These are phyloP conservation scores for Styela clava DNA, from an alignment of 23 tunicate genomes.

Conservation along the genomic window DNA sequence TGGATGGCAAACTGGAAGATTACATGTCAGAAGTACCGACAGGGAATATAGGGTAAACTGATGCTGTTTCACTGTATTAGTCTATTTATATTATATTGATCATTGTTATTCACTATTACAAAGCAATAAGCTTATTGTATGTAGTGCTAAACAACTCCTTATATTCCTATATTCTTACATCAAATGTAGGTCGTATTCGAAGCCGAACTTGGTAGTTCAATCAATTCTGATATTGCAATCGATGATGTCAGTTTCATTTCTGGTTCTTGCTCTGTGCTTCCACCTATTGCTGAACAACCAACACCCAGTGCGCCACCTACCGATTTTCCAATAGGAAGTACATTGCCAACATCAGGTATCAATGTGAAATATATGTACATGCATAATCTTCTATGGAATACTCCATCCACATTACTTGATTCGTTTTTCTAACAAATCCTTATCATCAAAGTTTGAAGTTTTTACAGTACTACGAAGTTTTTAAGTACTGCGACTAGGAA, in stretches of 20 bases:
- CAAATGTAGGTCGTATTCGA: constrained; percentile 62
- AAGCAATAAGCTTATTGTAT: too few relatives aligned
- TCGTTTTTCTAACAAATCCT: too few relatives aligned
- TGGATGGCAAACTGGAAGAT: constrained; percentile 50
- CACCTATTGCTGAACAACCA: constrained; percentile 52
- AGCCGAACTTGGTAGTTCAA: constrained; percentile 38
- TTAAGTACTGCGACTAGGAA: too few relatives aligned
- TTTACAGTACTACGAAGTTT: too few relatives aligned
- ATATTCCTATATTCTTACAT: too few relatives aligned
- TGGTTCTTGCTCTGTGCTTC: constrained; percentile 38
- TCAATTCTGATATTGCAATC: constrained; percentile 52
- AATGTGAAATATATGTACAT: too few relatives aligned
- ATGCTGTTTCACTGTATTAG: not conserved
- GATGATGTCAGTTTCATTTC: constrained; percentile 57
- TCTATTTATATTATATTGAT: not conserved
- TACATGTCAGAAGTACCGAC: constrained; percentile 21
- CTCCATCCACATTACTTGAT: too few relatives aligned
- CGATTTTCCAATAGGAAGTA: constrained; percentile 1
- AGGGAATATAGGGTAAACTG: constrained; percentile 44
- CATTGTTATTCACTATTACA: not conserved
- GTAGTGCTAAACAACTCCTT: too few relatives aligned
- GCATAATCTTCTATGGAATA: too few relatives aligned
- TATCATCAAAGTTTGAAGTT: too few relatives aligned
- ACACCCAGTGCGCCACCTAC: constrained; percentile 31
- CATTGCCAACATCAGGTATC: not conserved